Conservation (phyloP, 2,797 vertebrate genomes). For the Scyliorhinus canicula region DNA sequence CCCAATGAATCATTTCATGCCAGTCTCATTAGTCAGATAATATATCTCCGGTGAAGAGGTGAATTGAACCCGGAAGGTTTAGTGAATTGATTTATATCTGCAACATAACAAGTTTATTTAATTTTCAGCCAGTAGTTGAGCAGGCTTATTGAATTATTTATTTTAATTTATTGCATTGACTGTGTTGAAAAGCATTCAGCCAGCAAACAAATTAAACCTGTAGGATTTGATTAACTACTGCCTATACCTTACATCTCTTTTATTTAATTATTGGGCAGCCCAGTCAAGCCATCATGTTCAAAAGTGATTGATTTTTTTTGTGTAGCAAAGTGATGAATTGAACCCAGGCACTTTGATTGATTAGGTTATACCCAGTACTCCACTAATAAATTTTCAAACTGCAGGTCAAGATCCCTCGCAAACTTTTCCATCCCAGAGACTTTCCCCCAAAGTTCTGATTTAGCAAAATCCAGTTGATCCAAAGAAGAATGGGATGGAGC, state of each 20-base stretch:
- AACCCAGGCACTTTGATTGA: not conserved
- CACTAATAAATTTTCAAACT: not conserved
- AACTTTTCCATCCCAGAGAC: not conserved
- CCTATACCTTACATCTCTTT: not conserved
- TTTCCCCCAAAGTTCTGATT: not conserved
- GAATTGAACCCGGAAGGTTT: not conserved
- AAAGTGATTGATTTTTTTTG: not conserved
- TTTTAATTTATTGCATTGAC: not conserved
- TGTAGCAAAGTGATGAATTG: not conserved
- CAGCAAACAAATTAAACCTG: not conserved
- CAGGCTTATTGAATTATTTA: not conserved
- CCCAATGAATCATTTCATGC: not conserved
- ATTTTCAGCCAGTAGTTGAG: not conserved
- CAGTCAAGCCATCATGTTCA: not conserved
- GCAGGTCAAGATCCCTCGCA: not conserved
- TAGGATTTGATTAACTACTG: not conserved
- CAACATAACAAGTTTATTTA: not conserved
- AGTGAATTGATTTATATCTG: not conserved
- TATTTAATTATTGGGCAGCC: not conserved
- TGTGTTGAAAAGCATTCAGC: not conserved
- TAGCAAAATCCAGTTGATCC: not conserved
- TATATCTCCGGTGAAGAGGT: too few species aligned
- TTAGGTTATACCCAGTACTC: not conserved
- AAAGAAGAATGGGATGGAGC: not conserved
- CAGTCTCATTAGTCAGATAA: too few species aligned